Percentiles rank a stretch among this genome's conserved stretches.
Conservation (phyloP, 2,113 vertebrate species). For the Typhlomys cinereus region DNA sequence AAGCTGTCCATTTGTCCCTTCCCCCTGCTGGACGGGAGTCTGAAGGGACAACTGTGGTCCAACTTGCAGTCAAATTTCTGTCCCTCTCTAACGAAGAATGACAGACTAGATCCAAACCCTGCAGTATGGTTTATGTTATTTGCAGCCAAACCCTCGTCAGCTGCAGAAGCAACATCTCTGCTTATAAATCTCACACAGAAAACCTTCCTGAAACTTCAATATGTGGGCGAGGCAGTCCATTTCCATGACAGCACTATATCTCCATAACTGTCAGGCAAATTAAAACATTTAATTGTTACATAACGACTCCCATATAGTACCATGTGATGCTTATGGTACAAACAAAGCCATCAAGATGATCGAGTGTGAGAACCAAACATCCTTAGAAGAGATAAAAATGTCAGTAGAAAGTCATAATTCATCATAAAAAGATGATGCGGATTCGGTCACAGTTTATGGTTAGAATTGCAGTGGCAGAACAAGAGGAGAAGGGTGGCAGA, state of each 20-base stretch:
- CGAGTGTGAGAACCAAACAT: slow-evolving; percentile 16
- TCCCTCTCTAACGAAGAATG: background rate
- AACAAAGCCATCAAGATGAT: slow-evolving; percentile 65
- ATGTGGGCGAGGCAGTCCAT: background rate
- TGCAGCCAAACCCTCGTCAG: background rate
- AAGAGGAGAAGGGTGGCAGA: background rate
- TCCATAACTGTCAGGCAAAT: slow-evolving; percentile 54
- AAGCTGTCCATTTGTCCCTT: background rate
- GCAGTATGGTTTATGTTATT: background rate
- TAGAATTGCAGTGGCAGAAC: background rate
- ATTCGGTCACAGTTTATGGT: background rate
- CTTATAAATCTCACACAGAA: background rate
- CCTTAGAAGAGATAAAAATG: slow-evolving; percentile 60
- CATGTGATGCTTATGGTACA: slow-evolving; percentile 52
- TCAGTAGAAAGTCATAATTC: slow-evolving; percentile 60
- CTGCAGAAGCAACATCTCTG: background rate
- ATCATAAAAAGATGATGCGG: slow-evolving; percentile 35
- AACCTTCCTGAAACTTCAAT: background rate
- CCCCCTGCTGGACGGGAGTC: background rate
- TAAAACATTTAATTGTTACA: slow-evolving; percentile 64
- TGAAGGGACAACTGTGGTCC: background rate
- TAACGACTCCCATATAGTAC: slow-evolving; percentile 58
- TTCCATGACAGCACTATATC: background rate
- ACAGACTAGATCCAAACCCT: background rate
- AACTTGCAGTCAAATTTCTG: background rate